phyloP scores from a whole-genome alignment of 1,140 invertebrate species.

The Sweltsa coloradensis region DNA sequence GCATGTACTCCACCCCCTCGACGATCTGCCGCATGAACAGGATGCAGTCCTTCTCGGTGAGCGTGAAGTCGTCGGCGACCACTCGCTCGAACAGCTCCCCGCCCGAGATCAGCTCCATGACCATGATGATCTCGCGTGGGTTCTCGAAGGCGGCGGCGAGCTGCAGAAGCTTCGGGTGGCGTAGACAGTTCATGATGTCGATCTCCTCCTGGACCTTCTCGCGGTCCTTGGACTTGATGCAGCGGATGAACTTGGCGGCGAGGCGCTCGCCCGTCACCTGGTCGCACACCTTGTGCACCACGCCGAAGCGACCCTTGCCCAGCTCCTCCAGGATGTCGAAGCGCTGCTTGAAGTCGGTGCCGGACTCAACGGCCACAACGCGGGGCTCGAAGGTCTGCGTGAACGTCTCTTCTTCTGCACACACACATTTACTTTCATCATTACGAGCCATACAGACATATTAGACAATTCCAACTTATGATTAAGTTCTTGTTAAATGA shows the following conservation, averaged over 20 bases:
- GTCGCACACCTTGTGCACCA: slow-evolving; percentile 63
- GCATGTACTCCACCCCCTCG: slow-evolving; percentile 82
- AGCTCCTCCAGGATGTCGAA: slow-evolving; percentile 58
- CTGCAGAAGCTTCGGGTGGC: slow-evolving; percentile 82
- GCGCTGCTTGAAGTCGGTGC: slow-evolving; percentile 40
- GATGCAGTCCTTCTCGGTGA: slow-evolving; percentile 82
- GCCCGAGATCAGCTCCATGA: slow-evolving; percentile 91
- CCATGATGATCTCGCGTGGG: slow-evolving; percentile 74
- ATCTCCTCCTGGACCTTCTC: slow-evolving; percentile 83
- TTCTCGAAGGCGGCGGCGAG: slow-evolving; percentile 79
- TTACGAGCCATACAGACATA: too few relatives aligned
- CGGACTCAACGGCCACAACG: slow-evolving; percentile 34
- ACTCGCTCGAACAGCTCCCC: slow-evolving; percentile 88
- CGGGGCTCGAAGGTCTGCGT: slow-evolving; percentile 22
- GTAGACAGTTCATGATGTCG: slow-evolving; percentile 78
- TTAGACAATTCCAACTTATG: too few relatives aligned
- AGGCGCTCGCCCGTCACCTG: slow-evolving; percentile 51
- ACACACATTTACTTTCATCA: too few relatives aligned
- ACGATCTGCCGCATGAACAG: slow-evolving; percentile 87
- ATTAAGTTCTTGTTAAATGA: too few relatives aligned
- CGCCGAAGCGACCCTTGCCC: slow-evolving; percentile 70
- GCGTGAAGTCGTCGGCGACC: slow-evolving; percentile 79
- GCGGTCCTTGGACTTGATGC: slow-evolving; percentile 65
- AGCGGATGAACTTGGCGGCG: slow-evolving; percentile 88
- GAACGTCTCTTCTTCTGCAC: slow-evolving; percentile 7